A percentile compares a stretch with the other conserved stretches of the same genome.
phyloP scores from a whole-genome alignment of 1,140 invertebrate genomes.

The Trichogramma pretiosum region DNA sequence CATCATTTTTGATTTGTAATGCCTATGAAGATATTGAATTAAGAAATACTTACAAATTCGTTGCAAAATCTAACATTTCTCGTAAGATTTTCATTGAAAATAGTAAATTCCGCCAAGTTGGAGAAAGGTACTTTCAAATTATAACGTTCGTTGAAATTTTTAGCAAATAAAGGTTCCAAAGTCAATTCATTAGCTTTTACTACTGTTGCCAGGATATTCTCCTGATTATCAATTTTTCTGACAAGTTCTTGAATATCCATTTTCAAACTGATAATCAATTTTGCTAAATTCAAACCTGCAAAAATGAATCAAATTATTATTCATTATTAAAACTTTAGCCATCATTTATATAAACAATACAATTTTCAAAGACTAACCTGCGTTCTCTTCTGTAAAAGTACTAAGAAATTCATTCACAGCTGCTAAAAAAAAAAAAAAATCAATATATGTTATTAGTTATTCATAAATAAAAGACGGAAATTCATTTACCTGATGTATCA shows the following conservation, averaged over 20 bases:
- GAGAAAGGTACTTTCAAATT: slow-evolving; percentile 2
- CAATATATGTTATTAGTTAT: no score
- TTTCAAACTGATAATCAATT: slow-evolving; percentile 4
- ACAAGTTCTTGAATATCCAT: neutral
- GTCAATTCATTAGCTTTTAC: slow-evolving; percentile 1
- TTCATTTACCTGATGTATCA: no score
- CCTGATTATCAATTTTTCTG: slow-evolving; percentile 3
- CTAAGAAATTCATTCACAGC: no score
- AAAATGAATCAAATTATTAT: no score
- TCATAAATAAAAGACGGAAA: no score
- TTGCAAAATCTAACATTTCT: slow-evolving; percentile 3
- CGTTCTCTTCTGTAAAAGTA: no score
- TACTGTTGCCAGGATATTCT: neutral
- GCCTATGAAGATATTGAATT: neutral
- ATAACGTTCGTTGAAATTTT: slow-evolving; percentile 5
- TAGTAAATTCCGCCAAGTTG: slow-evolving; percentile 5
- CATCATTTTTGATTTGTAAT: neutral
- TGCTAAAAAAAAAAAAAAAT: no score
- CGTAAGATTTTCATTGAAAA: slow-evolving; percentile 2
- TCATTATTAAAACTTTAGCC: no score
- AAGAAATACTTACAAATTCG: slow-evolving; percentile 7
- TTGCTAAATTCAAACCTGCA: slow-evolving; percentile 1
- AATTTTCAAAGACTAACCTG: no score
- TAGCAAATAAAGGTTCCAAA: slow-evolving; percentile 5
- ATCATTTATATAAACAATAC: no score